Evolutionary conservation across 2,888 invertebrate species (phyloP).

Genomic region (Ellobium chinense): DNA sequence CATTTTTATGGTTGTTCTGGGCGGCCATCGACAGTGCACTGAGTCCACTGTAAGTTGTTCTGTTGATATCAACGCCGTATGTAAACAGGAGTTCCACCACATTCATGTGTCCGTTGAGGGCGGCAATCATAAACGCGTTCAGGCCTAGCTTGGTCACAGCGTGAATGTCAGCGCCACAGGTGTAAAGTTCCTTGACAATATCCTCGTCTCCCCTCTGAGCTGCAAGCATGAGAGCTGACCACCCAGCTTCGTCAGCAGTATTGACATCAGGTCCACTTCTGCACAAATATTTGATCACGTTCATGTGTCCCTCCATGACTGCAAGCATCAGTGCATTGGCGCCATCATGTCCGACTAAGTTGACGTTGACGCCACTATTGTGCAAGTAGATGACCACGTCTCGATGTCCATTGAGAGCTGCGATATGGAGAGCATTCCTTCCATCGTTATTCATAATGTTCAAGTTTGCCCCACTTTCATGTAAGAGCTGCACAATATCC

Average conservation of each 20-base stretch:
- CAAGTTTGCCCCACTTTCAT: neutral
- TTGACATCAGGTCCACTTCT: neutral
- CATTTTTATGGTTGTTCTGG: neutral
- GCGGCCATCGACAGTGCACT: slow-evolving; percentile 13
- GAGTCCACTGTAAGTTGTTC: neutral
- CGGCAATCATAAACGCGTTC: slow-evolving; percentile 25
- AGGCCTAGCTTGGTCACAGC: neutral
- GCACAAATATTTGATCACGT: neutral
- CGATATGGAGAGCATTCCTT: neutral
- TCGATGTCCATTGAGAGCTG: slow-evolving; percentile 6
- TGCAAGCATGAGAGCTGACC: slow-evolving; percentile 27
- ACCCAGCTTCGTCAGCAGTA: neutral
- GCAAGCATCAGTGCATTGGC: slow-evolving; percentile 10
- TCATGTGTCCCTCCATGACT: neutral
- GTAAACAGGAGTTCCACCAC: neutral
- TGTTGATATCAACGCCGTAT: neutral
- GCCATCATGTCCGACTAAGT: neutral
- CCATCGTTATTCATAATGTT: neutral
- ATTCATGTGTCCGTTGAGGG: neutral
- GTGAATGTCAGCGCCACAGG: neutral
- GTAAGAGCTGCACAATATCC: neutral
- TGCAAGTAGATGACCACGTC: neutral
- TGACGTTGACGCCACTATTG: neutral
- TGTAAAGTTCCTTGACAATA: neutral
- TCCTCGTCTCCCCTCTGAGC: neutral